Evolutionary conservation across 1,140 invertebrate species (phyloP).

Genomic region (Diorhabda sublineata): DNA sequence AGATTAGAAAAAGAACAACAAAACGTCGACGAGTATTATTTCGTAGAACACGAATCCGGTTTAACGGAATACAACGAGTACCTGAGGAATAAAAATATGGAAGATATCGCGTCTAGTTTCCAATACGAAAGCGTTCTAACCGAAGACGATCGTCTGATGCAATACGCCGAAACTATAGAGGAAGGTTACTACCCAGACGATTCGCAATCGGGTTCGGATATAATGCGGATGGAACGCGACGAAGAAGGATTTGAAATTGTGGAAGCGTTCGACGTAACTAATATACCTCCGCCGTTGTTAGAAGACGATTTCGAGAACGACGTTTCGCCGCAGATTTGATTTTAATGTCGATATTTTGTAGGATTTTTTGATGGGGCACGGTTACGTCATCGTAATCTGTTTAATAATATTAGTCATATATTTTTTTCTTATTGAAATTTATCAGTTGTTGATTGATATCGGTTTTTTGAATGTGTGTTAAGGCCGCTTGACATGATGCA

Average conservation of each 20-base stretch:
- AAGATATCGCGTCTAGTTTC: slow-evolving; percentile 41
- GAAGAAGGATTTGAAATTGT: slow-evolving; percentile 49
- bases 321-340: slow-evolving; percentile 48
- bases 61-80: slow-evolving; percentile 40
- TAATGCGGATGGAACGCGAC: slow-evolving; percentile 55
- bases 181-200: slow-evolving; percentile 65
- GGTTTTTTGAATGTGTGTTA: slow-evolving; percentile 27
- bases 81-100: slow-evolving; percentile 37
- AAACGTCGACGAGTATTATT: slow-evolving; percentile 45
- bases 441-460: slow-evolving; percentile 29
- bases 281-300: slow-evolving; percentile 61
- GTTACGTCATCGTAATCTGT: slow-evolving; percentile 24
- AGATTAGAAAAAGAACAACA: slow-evolving; percentile 35
- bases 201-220: slow-evolving; percentile 54
- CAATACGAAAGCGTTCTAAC: slow-evolving; percentile 47
- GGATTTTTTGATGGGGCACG: slow-evolving; percentile 22
- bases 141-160: slow-evolving; percentile 49
- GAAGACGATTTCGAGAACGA: slow-evolving; percentile 61
- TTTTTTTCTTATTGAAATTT: slow-evolving; percentile 24
- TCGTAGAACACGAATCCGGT: slow-evolving; percentile 40
- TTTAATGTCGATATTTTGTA: slow-evolving; percentile 39
- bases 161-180: slow-evolving; percentile 36
- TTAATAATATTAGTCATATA: slow-evolving; percentile 19
- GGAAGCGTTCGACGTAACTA: slow-evolving; percentile 63
- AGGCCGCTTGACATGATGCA: too few relatives aligned